Evolutionary conservation across 35 echinoderm and acorn worm genomes (phyloP).

Genomic region (Hemicentrotus pulcherrimus): DNA sequence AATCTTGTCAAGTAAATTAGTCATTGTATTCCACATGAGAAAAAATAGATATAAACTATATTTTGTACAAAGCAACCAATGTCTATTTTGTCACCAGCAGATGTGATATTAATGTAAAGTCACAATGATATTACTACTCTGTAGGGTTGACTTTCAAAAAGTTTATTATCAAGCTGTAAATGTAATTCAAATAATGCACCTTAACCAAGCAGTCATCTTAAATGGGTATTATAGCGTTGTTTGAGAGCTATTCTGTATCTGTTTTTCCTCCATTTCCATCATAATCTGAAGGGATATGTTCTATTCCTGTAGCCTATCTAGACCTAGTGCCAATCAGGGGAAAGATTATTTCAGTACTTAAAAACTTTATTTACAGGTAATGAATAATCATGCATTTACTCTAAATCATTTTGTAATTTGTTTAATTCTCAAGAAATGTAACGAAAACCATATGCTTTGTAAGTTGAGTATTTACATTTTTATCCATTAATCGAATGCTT

Average conservation of each 20-base stretch:
- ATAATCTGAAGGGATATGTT: background rate
- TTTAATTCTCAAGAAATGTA: background rate
- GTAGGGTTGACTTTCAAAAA: background rate
- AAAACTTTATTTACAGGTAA: background rate
- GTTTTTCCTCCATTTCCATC: background rate
- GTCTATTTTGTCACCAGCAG: background rate
- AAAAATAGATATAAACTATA: background rate
- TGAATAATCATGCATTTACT: background rate
- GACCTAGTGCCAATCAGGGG: background rate
- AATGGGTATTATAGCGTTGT: background rate
- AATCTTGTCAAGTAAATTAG: background rate
- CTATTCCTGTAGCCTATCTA: background rate
- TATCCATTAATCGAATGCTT: background rate
- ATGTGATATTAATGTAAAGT: background rate
- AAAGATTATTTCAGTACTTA: background rate
- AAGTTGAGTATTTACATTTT: background rate
- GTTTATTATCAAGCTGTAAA: background rate
- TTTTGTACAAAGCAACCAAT: background rate
- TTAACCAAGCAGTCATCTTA: background rate
- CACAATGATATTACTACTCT: background rate
- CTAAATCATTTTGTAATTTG: background rate
- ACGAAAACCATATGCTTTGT: background rate
- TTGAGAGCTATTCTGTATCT: background rate
- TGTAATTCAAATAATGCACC: background rate
- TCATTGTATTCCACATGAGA: background rate